phyloP scores from a whole-genome alignment of 1,140 invertebrate genomes.

The Parasteatoda tepidariorum region DNA sequence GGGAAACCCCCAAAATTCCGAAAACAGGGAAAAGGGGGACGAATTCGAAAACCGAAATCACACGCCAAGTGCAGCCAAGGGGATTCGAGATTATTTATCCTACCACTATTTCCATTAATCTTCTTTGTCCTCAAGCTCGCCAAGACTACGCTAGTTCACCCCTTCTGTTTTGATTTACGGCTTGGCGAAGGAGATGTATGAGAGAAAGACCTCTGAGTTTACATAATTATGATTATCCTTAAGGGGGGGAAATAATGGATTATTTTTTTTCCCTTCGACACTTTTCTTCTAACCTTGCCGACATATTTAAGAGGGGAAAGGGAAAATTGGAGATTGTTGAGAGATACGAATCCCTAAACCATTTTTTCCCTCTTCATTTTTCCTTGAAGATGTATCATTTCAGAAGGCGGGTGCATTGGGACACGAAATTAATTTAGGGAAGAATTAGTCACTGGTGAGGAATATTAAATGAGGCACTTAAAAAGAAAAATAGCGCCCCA shows the following conservation, averaged over 20 bases:
- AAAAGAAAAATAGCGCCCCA: background rate
- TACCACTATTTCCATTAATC: slow-evolving; percentile 21
- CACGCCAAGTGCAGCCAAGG: background rate
- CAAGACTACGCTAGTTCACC: background rate
- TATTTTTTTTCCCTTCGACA: background rate
- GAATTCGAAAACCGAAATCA: slow-evolving; percentile 24
- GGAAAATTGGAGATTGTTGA: slow-evolving; percentile 7
- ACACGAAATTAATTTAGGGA: slow-evolving; percentile 46
- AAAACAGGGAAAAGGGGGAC: background rate
- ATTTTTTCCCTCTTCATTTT: background rate
- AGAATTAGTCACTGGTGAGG: background rate
- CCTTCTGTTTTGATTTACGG: slow-evolving; percentile 17
- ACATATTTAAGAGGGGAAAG: background rate
- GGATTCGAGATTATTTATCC: slow-evolving; percentile 19
- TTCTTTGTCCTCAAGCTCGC: background rate
- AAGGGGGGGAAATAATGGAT: slow-evolving; percentile 24
- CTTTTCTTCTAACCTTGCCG: background rate
- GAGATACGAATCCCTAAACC: background rate
- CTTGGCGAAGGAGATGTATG: slow-evolving; percentile 6
- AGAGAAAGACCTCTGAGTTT: slow-evolving; percentile 6
- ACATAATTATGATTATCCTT: slow-evolving; percentile 54
- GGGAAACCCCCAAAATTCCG: background rate
- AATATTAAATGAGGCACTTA: background rate
- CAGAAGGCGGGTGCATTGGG: background rate
- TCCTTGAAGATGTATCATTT: slow-evolving; percentile 1